phyloP scores from a whole-genome alignment of 2,888 invertebrate genomes.

The Drosophila ustulata region DNA sequence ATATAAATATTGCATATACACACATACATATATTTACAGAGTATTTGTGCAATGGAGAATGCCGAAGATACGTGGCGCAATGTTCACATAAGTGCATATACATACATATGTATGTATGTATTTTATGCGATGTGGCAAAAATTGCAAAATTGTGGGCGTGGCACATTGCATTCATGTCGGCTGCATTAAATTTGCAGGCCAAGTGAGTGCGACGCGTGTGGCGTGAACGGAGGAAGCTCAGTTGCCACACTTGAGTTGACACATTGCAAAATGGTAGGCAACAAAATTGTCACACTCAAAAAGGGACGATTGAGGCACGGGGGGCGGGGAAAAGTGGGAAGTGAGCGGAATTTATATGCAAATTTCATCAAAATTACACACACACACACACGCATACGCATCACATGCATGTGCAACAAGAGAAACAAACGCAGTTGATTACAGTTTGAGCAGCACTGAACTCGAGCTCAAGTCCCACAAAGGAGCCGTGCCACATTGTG shows the following conservation, averaged over 20 bases:
- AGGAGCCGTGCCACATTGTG: slow-evolving; percentile 1
- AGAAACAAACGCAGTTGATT: slow-evolving; percentile 7
- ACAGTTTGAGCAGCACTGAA: slow-evolving; percentile 30
- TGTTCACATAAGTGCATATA: not conserved
- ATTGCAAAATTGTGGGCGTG: slow-evolving; percentile 4
- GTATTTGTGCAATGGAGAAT: not conserved
- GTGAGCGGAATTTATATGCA: slow-evolving; percentile 20
- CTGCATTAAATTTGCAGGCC: slow-evolving; percentile 7
- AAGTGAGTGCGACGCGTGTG: not conserved
- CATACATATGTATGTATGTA: too few species aligned
- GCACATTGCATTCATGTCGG: slow-evolving; percentile 10
- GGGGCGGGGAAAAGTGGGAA: not conserved
- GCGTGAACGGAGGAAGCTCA: not conserved
- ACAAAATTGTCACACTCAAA: slow-evolving; percentile 10
- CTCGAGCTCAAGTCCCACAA: slow-evolving; percentile 3
- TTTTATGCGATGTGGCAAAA: slow-evolving; percentile 8
- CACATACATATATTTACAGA: not conserved
- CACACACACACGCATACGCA: not conserved
- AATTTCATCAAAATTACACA: slow-evolving; percentile 32
- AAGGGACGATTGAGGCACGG: not conserved
- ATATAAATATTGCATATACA: too few species aligned
- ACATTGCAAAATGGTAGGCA: slow-evolving; percentile 14
- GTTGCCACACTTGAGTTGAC: not conserved
- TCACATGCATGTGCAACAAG: not conserved
- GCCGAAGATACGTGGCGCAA: not conserved